Conservation (phyloP, 2,113 vertebrate species). For the Thomomys bottae region DNA sequence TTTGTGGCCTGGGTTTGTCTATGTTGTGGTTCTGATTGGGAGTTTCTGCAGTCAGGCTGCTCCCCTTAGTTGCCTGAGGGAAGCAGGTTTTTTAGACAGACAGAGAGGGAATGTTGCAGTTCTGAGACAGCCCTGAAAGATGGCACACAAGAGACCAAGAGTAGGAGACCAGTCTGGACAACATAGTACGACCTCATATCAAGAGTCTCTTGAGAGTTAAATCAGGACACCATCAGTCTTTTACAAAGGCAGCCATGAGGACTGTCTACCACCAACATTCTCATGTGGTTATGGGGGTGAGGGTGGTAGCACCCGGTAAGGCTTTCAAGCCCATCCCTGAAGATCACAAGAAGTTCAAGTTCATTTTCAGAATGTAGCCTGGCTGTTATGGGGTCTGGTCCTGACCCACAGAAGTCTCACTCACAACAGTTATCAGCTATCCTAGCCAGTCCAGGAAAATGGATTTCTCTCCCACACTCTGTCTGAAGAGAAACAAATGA, state of each 20-base stretch:
- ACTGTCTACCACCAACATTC: rapidly evolving
- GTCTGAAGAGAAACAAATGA: constrained; percentile 64
- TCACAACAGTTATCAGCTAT: neutral
- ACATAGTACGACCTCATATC: neutral
- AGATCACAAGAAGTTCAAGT: neutral
- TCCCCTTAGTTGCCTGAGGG: neutral
- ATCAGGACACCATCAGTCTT: neutral
- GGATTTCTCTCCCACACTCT: neutral
- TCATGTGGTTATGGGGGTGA: neutral
- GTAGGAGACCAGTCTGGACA: neutral
- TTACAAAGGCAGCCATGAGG: neutral
- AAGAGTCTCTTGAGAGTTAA: neutral
- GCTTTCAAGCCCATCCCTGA: neutral
- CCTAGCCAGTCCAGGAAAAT: neutral
- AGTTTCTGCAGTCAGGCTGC: neutral
- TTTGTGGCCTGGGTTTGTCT: neutral
- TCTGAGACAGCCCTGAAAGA: neutral
- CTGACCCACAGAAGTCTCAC: neutral
- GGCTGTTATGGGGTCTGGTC: neutral
- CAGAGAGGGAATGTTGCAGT: neutral
- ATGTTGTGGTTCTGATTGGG: neutral
- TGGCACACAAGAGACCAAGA: neutral
- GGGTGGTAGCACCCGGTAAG: neutral
- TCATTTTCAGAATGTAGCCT: neutral
- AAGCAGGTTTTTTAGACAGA: neutral